phyloP scores from a whole-genome alignment of 2,113 vertebrate species.

The Corapipo altera region DNA sequence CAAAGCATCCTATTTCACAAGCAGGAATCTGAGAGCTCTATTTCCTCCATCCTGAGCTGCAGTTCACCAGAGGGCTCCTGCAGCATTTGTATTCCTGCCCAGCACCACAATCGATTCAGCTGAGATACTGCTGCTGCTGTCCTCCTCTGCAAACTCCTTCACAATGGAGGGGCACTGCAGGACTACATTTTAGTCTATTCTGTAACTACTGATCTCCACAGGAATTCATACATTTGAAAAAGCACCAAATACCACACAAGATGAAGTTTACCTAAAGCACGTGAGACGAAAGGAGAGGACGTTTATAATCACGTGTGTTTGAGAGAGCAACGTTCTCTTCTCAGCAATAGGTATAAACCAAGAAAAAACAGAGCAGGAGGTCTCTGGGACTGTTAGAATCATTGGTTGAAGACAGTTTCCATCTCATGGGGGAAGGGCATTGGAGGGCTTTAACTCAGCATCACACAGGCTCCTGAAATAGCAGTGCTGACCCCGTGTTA shows the following conservation, averaged over 20 bases:
- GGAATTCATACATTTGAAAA: neutral
- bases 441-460: neutral
- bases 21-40: neutral
- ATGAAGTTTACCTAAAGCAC: neutral
- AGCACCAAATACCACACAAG: neutral
- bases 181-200: neutral
- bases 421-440: neutral
- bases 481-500: neutral
- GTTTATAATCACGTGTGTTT: neutral
- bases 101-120: neutral
- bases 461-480: neutral
- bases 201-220: neutral
- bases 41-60: neutral
- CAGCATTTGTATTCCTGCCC: neutral
- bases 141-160: neutral
- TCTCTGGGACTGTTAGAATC: neutral
- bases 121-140: neutral
- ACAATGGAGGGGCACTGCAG: neutral
- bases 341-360: neutral
- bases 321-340: neutral
- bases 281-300: neutral
- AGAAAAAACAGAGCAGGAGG: neutral
- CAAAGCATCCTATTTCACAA: neutral
- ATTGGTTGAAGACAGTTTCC: neutral
- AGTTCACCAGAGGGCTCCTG: neutral